A percentile compares a stretch with the other conserved stretches of the same genome.
Conservation (phyloP, 1,140 invertebrate species). For the Dreissena rostriformis region DNA sequence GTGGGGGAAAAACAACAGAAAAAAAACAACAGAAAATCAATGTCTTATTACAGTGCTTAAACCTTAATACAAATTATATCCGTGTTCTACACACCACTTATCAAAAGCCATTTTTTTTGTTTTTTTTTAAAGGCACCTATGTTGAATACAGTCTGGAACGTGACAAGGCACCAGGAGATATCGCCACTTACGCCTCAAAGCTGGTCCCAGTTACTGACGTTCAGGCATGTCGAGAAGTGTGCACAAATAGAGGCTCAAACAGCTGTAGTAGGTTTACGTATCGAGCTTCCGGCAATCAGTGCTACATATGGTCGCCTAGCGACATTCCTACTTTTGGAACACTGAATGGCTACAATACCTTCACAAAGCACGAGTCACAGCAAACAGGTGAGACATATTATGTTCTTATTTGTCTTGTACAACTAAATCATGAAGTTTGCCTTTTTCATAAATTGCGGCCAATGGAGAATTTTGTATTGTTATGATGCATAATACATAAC, state of each 20-base stretch:
- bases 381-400: constrained; percentile 16
- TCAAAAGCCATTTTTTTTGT: not conserved
- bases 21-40: too few species aligned
- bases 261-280: constrained; percentile 24
- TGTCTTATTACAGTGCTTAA: not conserved
- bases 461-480: not conserved
- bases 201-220: not conserved
- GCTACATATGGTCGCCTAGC: constrained; percentile 14
- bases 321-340: not conserved
- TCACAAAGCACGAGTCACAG: constrained; percentile 4
- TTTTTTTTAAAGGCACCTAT: not conserved
- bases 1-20: not conserved
- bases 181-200: not conserved
- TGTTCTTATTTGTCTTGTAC: not conserved
- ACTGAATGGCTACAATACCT: not conserved
- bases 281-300: not conserved
- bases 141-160: not conserved
- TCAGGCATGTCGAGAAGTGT: not conserved
- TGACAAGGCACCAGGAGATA: not conserved
- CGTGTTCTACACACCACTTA: not conserved
- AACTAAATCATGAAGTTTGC: not conserved
- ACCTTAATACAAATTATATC: not conserved
- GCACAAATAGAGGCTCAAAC: not conserved
- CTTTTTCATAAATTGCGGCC: not conserved
- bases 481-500: not conserved